Conservation (phyloP, 2,888 invertebrate genomes). For the Chouioia cunea region DNA sequence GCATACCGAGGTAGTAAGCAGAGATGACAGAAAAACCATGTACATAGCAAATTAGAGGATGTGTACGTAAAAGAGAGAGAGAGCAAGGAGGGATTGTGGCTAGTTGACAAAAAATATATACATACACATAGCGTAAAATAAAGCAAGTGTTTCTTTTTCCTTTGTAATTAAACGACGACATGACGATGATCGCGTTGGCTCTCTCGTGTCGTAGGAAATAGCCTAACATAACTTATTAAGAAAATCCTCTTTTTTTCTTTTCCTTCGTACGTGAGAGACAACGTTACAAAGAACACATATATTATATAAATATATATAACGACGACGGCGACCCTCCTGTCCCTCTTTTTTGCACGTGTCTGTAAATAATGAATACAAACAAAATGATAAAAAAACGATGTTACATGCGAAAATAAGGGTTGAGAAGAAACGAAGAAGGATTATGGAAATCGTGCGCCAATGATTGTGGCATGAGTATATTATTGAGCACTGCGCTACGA, state of each 20-base stretch:
- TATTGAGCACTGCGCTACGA: no score
- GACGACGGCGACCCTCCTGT: conserved; percentile 33
- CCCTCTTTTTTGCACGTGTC: conserved; percentile 45
- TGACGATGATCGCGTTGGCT: conserved; percentile 24
- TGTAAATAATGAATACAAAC: conserved; percentile 37
- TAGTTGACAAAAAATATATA: conserved; percentile 49
- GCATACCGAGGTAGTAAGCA: conserved; percentile 30
- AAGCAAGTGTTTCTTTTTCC: conserved; percentile 27
- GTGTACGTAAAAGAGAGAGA: conserved; percentile 42
- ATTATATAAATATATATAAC: conserved; percentile 7
- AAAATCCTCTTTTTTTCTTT: no score
- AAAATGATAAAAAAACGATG: conserved; percentile 18
- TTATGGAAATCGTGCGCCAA: conserved; percentile 45
- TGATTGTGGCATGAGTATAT: conserved; percentile 8
- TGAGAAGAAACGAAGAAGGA: conserved; percentile 45
- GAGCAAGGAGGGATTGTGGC: conserved; percentile 41
- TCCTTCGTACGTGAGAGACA: no score
- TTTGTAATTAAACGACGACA: conserved; percentile 19
- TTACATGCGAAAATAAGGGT: conserved; percentile 42
- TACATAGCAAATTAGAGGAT: conserved; percentile 42
- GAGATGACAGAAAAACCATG: conserved; percentile 40
- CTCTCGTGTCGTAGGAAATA: conserved; percentile 28
- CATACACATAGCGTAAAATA: conserved; percentile 37
- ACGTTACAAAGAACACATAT: background rate
- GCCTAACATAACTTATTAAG: conserved; percentile 25